Conservation (phyloP, 2,797 vertebrate species). For the Coregonus suidteri region DNA sequence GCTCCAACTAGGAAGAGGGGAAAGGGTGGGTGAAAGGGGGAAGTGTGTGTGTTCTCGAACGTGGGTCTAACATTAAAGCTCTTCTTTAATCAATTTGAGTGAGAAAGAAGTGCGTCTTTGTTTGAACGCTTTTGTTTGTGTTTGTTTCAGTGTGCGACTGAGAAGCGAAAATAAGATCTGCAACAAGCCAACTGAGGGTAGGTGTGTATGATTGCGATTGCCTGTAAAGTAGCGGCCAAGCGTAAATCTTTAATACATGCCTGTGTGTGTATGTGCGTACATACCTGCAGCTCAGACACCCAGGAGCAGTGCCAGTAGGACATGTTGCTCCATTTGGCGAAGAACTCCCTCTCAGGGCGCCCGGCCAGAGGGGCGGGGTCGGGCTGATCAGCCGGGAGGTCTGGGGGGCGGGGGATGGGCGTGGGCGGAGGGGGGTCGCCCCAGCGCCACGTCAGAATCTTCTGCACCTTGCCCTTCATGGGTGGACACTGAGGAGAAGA, state of each 20-base stretch:
- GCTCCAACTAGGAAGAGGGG: slow-evolving; percentile 82
- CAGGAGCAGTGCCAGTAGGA: slow-evolving; percentile 99
- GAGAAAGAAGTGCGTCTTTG: too few relatives aligned
- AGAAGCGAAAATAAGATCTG: background rate
- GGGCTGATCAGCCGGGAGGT: slow-evolving; percentile 82
- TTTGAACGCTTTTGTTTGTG: too few relatives aligned
- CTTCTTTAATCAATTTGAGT: too few relatives aligned
- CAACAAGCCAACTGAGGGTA: background rate
- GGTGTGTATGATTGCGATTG: background rate
- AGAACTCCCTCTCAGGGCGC: slow-evolving; percentile 93
- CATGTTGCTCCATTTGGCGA: slow-evolving; percentile 96
- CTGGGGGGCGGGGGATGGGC: slow-evolving; percentile 84
- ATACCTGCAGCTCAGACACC: slow-evolving; percentile 95
- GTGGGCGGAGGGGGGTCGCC: slow-evolving; percentile 89
- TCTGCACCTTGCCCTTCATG: slow-evolving; percentile 97
- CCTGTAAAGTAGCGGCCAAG: background rate
- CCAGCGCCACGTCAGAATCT: slow-evolving; percentile 98
- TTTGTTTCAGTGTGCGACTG: too few relatives aligned
- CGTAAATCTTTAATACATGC: too few relatives aligned
- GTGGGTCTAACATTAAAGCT: too few relatives aligned
- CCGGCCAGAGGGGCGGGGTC: slow-evolving; percentile 89
- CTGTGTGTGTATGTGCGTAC: background rate
- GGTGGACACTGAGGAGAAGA: slow-evolving; percentile 80
- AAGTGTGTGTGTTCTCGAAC: too few relatives aligned
- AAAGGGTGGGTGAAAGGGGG: background rate